These are phyloP conservation scores for Mesodorylaimus sp. DNA, from an alignment of 2,888 invertebrate genomes.

Conservation along the genomic window DNA sequence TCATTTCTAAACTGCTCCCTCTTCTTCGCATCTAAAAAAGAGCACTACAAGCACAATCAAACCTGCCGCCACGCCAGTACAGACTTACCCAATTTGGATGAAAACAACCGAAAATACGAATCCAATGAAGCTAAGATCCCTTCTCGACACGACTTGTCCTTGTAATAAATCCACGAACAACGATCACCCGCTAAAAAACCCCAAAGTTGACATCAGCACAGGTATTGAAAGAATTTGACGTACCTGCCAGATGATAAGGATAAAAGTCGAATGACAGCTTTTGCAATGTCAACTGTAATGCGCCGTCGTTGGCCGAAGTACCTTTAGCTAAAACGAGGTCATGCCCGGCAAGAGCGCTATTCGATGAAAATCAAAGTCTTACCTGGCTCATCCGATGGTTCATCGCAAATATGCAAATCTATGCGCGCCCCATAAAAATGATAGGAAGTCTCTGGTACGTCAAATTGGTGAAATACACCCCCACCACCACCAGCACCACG, in stretches of 20 bases:
- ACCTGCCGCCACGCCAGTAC: too few relatives aligned
- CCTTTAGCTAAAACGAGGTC: background rate
- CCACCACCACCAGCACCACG: background rate
- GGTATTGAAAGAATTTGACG: too few relatives aligned
- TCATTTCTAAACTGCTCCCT: conserved; percentile 12
- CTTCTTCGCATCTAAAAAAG: conserved; percentile 22
- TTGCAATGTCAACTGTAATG: conserved; percentile 69
- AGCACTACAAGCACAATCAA: background rate
- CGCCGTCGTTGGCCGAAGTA: conserved; percentile 73
- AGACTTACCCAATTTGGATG: conserved; percentile 16
- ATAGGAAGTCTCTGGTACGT: conserved; percentile 92
- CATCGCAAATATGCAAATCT: conserved; percentile 88
- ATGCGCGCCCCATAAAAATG: conserved; percentile 68
- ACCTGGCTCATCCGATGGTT: conserved; percentile 30
- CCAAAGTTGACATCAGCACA: too few relatives aligned
- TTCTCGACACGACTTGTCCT: conserved; percentile 50
- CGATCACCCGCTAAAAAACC: conserved; percentile 48
- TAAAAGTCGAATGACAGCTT: conserved; percentile 57
- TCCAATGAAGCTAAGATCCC: conserved; percentile 71
- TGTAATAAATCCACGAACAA: conserved; percentile 68
- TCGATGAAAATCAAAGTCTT: background rate
- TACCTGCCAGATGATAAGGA: conserved; percentile 71
- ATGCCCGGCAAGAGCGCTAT: background rate
- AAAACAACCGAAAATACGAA: conserved; percentile 14
- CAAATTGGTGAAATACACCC: conserved; percentile 57